Evolutionary conservation across 2,113 vertebrate species (phyloP).

Genomic region (Anolis carolinensis): DNA sequence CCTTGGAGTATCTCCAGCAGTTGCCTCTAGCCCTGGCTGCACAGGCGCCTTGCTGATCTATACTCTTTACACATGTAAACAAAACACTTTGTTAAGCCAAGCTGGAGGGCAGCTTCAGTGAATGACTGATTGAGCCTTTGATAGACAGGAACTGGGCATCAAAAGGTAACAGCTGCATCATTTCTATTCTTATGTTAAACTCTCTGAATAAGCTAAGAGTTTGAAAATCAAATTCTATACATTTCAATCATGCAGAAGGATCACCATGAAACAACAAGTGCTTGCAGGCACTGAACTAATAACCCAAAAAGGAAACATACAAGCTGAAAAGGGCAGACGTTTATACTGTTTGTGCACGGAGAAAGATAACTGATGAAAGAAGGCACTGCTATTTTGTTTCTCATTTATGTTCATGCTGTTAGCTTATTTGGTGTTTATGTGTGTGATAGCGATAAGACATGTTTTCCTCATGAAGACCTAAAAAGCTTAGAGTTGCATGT

Average conservation of each 20-base stretch:
- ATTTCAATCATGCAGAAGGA: background rate
- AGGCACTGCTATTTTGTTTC: too few relatives aligned
- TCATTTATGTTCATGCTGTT: background rate
- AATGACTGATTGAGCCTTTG: background rate
- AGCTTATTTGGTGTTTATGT: too few relatives aligned
- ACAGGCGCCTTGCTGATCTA: background rate
- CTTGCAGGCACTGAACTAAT: background rate
- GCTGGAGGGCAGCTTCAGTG: fast-evolving
- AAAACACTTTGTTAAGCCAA: background rate
- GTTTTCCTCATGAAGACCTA: background rate
- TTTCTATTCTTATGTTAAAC: background rate
- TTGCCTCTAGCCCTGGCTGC: background rate
- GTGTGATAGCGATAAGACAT: background rate
- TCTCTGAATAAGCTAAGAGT: background rate
- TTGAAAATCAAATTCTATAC: background rate
- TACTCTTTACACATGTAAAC: background rate
- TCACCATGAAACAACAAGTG: background rate
- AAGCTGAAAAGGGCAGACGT: background rate
- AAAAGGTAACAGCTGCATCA: background rate
- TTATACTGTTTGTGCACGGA: background rate
- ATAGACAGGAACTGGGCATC: fast-evolving
- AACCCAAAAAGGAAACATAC: background rate
- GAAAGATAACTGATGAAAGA: background rate
- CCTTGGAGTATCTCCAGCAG: background rate
- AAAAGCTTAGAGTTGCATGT: background rate